A percentile compares a stretch with the other conserved stretches of the same genome.
Evolutionary conservation across 2,113 vertebrate species (phyloP).

Genomic region (Semnopithecus entellus): DNA sequence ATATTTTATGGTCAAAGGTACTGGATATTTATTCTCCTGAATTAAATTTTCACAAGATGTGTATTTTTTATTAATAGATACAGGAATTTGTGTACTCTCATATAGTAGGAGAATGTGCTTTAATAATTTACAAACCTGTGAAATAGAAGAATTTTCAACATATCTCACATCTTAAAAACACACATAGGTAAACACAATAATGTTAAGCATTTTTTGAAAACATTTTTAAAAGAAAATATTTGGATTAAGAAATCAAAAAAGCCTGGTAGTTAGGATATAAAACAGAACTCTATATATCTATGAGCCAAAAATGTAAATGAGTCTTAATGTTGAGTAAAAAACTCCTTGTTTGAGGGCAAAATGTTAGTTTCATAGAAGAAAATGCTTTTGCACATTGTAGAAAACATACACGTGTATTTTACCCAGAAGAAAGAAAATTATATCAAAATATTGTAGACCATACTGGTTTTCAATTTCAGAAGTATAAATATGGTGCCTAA

Average conservation of each 20-base stretch:
- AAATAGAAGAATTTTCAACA: not conserved
- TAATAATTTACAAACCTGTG: slow-evolving; percentile 9
- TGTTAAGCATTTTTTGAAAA: not conserved
- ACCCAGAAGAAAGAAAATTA: not conserved
- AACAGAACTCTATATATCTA: not conserved
- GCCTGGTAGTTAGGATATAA: not conserved
- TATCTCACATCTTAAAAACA: not conserved
- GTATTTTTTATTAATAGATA: not conserved
- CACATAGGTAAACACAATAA: not conserved
- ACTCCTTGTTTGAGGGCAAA: slow-evolving; percentile 46
- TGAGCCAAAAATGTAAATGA: slow-evolving; percentile 8
- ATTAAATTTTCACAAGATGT: slow-evolving; percentile 4
- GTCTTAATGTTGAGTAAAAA: slow-evolving; percentile 19
- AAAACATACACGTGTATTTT: not conserved
- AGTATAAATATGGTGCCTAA: not conserved
- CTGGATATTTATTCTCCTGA: not conserved
- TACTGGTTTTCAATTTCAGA: not conserved
- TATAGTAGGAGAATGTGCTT: not conserved
- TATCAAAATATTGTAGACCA: not conserved
- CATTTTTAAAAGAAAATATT: slow-evolving; percentile 39
- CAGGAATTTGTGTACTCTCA: not conserved
- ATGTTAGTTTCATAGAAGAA: slow-evolving; percentile 1
- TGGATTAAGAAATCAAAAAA: slow-evolving; percentile 37
- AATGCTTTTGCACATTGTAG: not conserved
- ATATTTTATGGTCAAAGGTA: not conserved